Evolutionary conservation across 2,113 vertebrate species (phyloP).

Genomic region (Oreocharis arfaki): DNA sequence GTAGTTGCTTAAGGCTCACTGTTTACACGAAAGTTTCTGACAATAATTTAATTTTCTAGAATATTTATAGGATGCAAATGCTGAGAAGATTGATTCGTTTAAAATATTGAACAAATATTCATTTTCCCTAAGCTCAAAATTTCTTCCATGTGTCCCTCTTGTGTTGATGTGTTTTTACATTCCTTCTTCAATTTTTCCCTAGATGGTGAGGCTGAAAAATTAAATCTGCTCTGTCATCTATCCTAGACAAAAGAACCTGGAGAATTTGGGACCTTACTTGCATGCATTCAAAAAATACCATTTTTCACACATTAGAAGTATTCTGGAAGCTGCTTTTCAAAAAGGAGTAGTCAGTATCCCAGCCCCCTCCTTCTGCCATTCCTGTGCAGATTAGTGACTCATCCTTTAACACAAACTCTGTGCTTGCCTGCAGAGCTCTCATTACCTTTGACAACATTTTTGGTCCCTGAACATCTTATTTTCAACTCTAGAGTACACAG

Average conservation of each 20-base stretch:
- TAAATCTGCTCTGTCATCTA: background rate
- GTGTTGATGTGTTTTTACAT: background rate
- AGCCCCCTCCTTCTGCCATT: conserved; percentile 24
- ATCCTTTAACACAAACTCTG: conserved; percentile 47
- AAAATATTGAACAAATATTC: background rate
- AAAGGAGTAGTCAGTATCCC: background rate
- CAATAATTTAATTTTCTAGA: background rate
- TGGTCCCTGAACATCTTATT: conserved; percentile 64
- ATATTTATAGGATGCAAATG: background rate
- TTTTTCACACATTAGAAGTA: background rate
- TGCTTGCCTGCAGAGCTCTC: conserved; percentile 46
- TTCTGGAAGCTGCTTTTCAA: background rate
- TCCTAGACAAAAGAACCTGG: background rate
- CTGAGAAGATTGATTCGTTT: background rate
- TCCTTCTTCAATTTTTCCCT: background rate
- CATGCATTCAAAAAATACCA: background rate
- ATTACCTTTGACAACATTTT: conserved; percentile 67
- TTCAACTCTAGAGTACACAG: conserved; percentile 40
- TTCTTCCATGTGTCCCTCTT: background rate
- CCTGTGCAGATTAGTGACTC: conserved; percentile 63
- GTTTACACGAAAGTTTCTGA: background rate
- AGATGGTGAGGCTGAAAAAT: rapidly evolving
- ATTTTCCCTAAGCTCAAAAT: background rate
- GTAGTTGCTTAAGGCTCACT: background rate
- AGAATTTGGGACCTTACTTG: background rate